Evolutionary conservation across 2,797 vertebrate species (phyloP), one percentile per base, ranked within the genome.

Genomic region (Selene dorsalis): DNA sequence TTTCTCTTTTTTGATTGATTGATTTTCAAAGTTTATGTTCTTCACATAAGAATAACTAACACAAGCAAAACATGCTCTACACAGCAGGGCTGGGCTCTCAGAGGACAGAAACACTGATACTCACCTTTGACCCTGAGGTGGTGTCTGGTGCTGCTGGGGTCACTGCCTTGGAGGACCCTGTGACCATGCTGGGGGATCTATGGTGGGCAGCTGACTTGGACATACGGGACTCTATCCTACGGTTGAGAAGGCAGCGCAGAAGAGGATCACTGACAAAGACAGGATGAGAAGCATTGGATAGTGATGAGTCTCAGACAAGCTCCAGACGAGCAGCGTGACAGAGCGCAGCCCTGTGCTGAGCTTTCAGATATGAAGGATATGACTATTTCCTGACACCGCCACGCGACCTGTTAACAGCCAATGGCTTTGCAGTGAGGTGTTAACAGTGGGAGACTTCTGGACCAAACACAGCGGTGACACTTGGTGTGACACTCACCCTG

Each of bases 131-230:
- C 83, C 88, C 95, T 67, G 95, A 92, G 77, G 93, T 94, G 77
- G 88, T 62, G 70, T 98, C 97, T 80, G 94, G 90, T 22, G 95
- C 95, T 83, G 96, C 94, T 0, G 95, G 79, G 72, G 96, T 97
- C 91, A 96, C 94, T 24, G 94, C 88, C 13, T 96, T 96, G 80
- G 96, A 95, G 0, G 95, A 93, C 90, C 98, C 96, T 73, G 96
- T 97, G 95, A 99, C 96, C 97, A 97, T 97, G 92, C 95, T 96
- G 91, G 96, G 94, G 56, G 97, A 96, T 93, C 97, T 97, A 91
- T 96, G 96, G 94, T 93, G 95, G 91, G 92, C 85, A 18, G 93
- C 95, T 85, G 95, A 95, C 91, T 96, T 97, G 85, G 95, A 97
- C 97, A 98, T 98, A 85, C 94, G 95, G 92, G 93, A 95, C 88